Evolutionary conservation across 1,140 invertebrate genomes (phyloP), one percentile per base, ranked within the genome.

Genomic region (Hermatobates lingyangjiaoensis): DNA sequence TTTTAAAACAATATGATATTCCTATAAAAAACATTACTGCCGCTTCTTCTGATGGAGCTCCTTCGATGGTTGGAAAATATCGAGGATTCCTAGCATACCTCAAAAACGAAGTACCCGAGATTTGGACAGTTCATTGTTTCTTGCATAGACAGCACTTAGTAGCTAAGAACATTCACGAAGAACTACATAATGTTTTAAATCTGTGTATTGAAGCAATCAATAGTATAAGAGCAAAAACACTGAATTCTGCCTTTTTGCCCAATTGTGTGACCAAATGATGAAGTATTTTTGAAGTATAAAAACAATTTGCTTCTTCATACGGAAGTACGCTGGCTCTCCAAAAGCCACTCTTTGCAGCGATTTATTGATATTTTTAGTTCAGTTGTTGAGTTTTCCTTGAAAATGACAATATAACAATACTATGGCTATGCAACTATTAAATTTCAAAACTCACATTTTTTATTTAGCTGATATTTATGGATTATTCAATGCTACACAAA

Each of bases 1-100:
- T 61, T 61, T 64, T 56, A 38, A 28, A 60, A 21, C 56, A 57
- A 52, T 59, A 61, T 51, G 53, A 52, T 44, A 57, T 62, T 53
- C 57, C 57, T 27, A 50, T 63, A 23, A 59, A 48, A 46, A 62
- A 64, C 61, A 64, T 63, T 48, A 49, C 60, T 28, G 58, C 57
- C 39, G 56, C 56, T 52, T 58, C 59, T 55, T 61, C 58, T 49
- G 60, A 65, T 61, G 59, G 57, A 47, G 57, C 57, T 58, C 58
- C 53, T 48, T 53, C 60, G 42, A 61, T 61, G 58, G 45, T 55
- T 50, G 59, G 57, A 27, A 45, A 57, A 25, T 57, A 63, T 53
- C 53, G 51, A 51, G 54, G 52, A 27, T 63, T 64, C 51, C 39
- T 58, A 30, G 54, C 51, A 21, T 57, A 57, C 48, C 25, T 50